These are phyloP conservation scores for Cydia strobilella DNA, from an alignment of 1,140 invertebrate species.

Conservation along the genomic window DNA sequence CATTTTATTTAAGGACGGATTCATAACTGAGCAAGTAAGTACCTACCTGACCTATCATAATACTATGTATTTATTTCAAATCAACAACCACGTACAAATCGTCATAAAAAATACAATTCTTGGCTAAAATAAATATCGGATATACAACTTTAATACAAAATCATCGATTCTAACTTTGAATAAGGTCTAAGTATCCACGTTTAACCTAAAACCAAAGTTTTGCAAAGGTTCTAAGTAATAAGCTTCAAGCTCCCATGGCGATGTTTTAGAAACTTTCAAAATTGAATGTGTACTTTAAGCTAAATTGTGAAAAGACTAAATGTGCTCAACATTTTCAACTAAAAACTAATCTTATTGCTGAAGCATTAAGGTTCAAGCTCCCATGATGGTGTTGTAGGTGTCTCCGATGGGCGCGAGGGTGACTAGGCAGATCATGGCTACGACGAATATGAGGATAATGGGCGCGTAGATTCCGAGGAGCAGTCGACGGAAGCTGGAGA, in stretches of 20 bases:
- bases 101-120: too few relatives aligned
- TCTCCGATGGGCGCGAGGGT: conserved; percentile 88
- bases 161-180: neutral
- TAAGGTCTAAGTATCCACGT: neutral
- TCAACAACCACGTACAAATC: neutral
- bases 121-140: too few relatives aligned
- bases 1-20: neutral
- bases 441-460: conserved; percentile 82
- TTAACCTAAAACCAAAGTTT: neutral
- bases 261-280: too few relatives aligned
- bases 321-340: neutral
- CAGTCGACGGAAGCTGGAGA: conserved; percentile 86
- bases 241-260: too few relatives aligned
- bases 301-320: neutral
- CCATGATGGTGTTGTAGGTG: conserved; percentile 60
- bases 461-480: conserved; percentile 88
- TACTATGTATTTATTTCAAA: neutral
- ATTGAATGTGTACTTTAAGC: neutral
- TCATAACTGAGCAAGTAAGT: neutral
- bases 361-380: conserved; percentile 37
- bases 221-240: too few relatives aligned
- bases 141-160: too few relatives aligned
- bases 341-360: neutral
- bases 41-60: too few relatives aligned
- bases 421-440: conserved; percentile 86